phyloP scores from a whole-genome alignment of 2,888 invertebrate species.

The Caenorhabditis becei region DNA sequence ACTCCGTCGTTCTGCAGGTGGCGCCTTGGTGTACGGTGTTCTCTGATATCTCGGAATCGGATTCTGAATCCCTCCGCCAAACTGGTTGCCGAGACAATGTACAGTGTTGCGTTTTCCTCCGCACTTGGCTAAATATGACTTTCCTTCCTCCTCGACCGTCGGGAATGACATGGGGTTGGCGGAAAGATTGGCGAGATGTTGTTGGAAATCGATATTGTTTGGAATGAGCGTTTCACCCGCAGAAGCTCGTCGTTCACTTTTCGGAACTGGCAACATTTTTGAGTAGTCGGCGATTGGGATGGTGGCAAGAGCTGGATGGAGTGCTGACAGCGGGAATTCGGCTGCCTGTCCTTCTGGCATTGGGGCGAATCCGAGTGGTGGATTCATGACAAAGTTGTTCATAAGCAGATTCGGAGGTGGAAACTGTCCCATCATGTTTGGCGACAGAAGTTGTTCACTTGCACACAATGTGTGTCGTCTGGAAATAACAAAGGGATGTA shows the following conservation, averaged over 20 bases:
- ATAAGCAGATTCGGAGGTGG: constrained; percentile 45
- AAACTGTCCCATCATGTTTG: constrained; percentile 66
- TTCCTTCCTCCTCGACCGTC: constrained; percentile 72
- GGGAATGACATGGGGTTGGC: constrained; percentile 41
- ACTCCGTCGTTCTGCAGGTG: constrained; percentile 72
- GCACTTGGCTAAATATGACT: constrained; percentile 74
- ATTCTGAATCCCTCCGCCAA: constrained; percentile 60
- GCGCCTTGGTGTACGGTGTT: constrained; percentile 72
- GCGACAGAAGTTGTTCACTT: constrained; percentile 72
- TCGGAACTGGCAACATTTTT: constrained; percentile 66
- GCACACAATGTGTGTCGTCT: constrained; percentile 76
- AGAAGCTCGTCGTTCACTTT: constrained; percentile 75
- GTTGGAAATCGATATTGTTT: constrained; percentile 52
- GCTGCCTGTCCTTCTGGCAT: constrained; percentile 65
- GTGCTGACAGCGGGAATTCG: constrained; percentile 43
- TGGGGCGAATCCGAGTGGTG: constrained; percentile 53
- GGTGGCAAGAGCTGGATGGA: constrained; percentile 50
- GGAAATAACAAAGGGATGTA: background rate
- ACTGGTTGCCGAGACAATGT: constrained; percentile 59
- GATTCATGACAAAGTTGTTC: constrained; percentile 32
- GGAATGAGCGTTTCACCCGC: constrained; percentile 76
- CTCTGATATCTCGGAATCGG: constrained; percentile 67
- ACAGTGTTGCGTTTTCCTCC: constrained; percentile 80
- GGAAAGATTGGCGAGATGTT: constrained; percentile 57
- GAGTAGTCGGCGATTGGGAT: constrained; percentile 53